phyloP scores from a whole-genome alignment of 30 jellyfish, hydroid and myxozoan genomes.

The Rhopilema esculentum region DNA sequence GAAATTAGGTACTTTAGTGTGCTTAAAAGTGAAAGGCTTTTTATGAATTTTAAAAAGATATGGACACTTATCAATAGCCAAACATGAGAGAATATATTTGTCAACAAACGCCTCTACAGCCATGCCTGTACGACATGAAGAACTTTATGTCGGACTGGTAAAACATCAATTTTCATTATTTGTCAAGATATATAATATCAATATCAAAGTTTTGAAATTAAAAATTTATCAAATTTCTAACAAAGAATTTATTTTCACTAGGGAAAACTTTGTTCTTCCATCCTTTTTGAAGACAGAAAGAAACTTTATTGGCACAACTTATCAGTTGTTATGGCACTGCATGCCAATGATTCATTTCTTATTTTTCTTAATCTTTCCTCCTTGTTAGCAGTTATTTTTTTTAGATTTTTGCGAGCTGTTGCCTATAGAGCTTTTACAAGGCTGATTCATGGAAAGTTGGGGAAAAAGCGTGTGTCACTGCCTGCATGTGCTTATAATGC shows the following conservation, averaged over 20 bases:
- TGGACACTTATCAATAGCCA: background rate
- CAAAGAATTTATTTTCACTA: background rate
- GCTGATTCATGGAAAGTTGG: conserved; percentile 28
- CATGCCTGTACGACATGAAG: background rate
- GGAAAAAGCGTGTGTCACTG: conserved; percentile 16
- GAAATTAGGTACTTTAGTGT: background rate
- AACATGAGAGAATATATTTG: background rate
- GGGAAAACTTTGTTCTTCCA: background rate
- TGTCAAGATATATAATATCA: background rate
- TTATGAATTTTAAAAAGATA: background rate
- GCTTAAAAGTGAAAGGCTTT: background rate
- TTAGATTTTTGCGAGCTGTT: conserved; percentile 17
- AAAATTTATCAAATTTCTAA: background rate
- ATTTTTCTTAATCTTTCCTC: background rate
- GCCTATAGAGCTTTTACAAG: conserved; percentile 30
- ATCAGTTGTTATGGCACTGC: background rate
- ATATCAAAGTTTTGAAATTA: background rate
- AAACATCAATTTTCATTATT: background rate
- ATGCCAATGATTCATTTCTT: background rate
- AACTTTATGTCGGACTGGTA: background rate
- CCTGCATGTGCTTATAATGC: conserved; percentile 33
- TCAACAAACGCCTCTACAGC: background rate
- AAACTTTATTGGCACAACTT: background rate
- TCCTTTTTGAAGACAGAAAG: background rate
- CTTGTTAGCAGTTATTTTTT: background rate